Evolutionary conservation across 2,797 vertebrate genomes (phyloP).

Genomic region (Petrocephalus sullivani): DNA sequence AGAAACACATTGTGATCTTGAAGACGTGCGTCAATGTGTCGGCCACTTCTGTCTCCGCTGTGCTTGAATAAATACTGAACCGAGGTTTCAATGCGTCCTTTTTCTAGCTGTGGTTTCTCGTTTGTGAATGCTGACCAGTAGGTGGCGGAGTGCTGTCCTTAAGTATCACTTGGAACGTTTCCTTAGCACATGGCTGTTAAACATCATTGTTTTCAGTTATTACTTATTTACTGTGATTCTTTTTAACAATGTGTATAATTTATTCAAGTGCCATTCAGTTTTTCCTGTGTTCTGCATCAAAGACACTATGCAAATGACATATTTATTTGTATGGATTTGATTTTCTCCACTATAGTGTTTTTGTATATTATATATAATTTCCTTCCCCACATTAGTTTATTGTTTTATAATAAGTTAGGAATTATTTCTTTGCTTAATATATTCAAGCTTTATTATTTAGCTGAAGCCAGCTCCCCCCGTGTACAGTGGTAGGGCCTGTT

Average conservation of each 20-base stretch:
- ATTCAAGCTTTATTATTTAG: neutral
- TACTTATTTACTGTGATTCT: conserved; percentile 19
- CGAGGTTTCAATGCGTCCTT: neutral
- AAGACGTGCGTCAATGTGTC: neutral
- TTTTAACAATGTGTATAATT: conserved; percentile 34
- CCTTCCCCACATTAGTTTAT: neutral
- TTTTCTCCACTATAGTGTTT: neutral
- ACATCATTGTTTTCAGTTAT: conserved; percentile 57
- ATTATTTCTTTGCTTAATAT: neutral
- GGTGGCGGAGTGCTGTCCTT: neutral
- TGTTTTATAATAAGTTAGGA: neutral
- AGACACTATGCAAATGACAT: conserved; percentile 84
- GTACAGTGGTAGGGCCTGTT: conserved; percentile 17
- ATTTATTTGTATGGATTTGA: conserved; percentile 67
- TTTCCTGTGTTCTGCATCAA: conserved; percentile 51
- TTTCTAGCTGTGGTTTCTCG: neutral
- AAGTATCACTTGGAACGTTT: neutral
- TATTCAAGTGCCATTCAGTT: conserved; percentile 58
- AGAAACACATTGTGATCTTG: neutral
- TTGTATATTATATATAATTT: neutral
- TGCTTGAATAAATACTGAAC: neutral
- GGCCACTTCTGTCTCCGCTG: neutral
- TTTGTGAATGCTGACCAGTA: neutral
- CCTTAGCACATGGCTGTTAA: conserved; percentile 37
- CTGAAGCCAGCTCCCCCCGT: conserved; percentile 25